Base-by-base conservation (phyloP, 2,797 vertebrate species). In the Acrocephalus scirpaceus region DNA sequence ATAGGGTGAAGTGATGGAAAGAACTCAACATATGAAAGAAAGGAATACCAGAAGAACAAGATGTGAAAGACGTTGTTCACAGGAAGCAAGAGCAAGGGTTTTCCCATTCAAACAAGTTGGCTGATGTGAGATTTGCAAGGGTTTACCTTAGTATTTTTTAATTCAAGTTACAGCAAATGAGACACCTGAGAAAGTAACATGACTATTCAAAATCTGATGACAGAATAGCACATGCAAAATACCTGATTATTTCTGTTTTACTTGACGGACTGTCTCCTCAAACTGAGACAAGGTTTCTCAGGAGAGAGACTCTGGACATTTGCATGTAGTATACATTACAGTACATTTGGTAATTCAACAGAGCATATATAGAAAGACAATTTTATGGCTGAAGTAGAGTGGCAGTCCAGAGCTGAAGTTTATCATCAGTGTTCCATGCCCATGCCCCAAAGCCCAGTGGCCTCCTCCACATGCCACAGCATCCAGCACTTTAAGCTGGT, bases 181-280 rank as follows among this genome's bases (percentile, higher is more conserved):
- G 50, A 88, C 57, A 77, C 44, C 73, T 89, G 80, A 62, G 76
- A 71, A 94, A 89, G 89, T 86, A 94, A 90, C 9, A 6, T 75
- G 81, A 75, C 62, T 92, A 44, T 78, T 88, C 30, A 53, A 65
- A 82, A 86, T 45, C 75, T 85, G 76, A 85, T 94, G 77, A 93
- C 54, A 90, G 94, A 95, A 88, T 21, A 95, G 90, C 69, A 60
- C 44, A 51, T 72, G 77, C 84, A 87, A 93, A 96, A 90, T 47
- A 51, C 73, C 18, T 26, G 5, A 47, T 57, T 23, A 40, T 89
- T 86, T 84, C 88, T 86, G 20, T 58, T 61, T 36, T 16, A 15
- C 23, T 51, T 60, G 40, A 13, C 0, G 5, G 51, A 34, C 13
- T 44, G 26, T 54, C 25, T 86, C 32, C 54, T 73, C 13, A 21